Conservation (phyloP, 2,113 vertebrate genomes). For the Mormyrus iriodes region DNA sequence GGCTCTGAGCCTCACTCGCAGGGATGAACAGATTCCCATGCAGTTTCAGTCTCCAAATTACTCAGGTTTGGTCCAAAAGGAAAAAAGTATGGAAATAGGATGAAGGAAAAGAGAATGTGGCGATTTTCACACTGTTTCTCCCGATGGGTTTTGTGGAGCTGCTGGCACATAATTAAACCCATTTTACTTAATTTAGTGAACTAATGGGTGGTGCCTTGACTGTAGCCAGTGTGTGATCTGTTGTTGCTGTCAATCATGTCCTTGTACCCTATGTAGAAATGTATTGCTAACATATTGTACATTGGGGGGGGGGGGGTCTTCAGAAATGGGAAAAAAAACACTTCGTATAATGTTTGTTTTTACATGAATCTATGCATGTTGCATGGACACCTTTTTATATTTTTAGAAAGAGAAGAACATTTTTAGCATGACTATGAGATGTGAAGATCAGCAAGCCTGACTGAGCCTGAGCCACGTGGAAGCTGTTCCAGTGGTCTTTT, state of each 20-base stretch:
- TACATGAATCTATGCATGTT: slow-evolving; percentile 65
- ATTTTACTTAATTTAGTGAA: slow-evolving; percentile 20
- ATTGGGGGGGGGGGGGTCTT: neutral
- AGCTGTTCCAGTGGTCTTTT: neutral
- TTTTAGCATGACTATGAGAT: slow-evolving; percentile 35
- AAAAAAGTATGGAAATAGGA: neutral
- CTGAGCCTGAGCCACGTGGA: neutral
- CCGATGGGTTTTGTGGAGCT: neutral
- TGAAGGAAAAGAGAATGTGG: neutral
- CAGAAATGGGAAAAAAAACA: slow-evolving; percentile 1
- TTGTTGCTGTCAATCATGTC: neutral
- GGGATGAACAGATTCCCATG: neutral
- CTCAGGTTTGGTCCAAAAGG: neutral
- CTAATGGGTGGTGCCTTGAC: slow-evolving; percentile 9
- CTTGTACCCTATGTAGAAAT: slow-evolving; percentile 5
- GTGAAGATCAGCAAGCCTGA: slow-evolving; percentile 24
- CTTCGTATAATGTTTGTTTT: slow-evolving; percentile 25
- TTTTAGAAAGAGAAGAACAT: slow-evolving; percentile 42
- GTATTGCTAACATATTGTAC: slow-evolving; percentile 7
- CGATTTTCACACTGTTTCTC: neutral
- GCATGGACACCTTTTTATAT: slow-evolving; percentile 55
- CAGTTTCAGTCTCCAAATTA: neutral
- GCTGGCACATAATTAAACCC: neutral
- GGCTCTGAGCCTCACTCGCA: neutral
- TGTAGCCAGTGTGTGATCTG: neutral